Evolutionary conservation across 2,888 invertebrate genomes (phyloP), one percentile per base, ranked within the genome.

Genomic region (Conomelus anceps): DNA sequence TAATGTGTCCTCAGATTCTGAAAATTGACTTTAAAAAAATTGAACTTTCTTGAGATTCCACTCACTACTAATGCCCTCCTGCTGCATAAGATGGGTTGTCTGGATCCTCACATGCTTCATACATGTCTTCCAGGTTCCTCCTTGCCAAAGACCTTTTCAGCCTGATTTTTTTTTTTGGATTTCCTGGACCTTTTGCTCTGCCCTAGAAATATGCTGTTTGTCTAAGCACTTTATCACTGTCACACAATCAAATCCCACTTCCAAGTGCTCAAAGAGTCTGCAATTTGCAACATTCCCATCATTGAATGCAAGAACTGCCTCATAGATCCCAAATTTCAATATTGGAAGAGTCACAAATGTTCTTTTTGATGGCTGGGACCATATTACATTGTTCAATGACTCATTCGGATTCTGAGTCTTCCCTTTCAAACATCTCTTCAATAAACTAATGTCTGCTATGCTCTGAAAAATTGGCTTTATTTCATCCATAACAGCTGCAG

Each of bases 51-150:
- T 26, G 11, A 26, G 26, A 26, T 26, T 11, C 11, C 26, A 26
- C 26, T 26, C 26, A 26, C 26, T 11, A 26, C 22, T 85, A 88
- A 34, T 88, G 34, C 63, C 22, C 20, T 17, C 88, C 63, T 22
- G 41, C 22, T 22, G 41, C 34, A 34, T 88, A 88, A 7, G 88
- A 24, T 29, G 88, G 88, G 9, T 88, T 88, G 23, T 88, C 87
- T 23, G 24, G 23, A 4, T 20, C 87, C 24, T 88, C 63, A 22
- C 34, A 29, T 41, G 26, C 88, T 41, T 88, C 88, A 88, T 41
- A 88, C 7, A 13, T 22, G 41, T 88, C 88, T 23, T 88, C 88
- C n/a, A 88, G 88, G 20, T 23, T 87, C 34, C 24, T 87, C 22
- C 22, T 87, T 23, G 24, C 22, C 23, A 24, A 86, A 22, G 20